Conservation (phyloP, 2,113 vertebrate genomes). For the Ptychochromis oligacanthus region DNA sequence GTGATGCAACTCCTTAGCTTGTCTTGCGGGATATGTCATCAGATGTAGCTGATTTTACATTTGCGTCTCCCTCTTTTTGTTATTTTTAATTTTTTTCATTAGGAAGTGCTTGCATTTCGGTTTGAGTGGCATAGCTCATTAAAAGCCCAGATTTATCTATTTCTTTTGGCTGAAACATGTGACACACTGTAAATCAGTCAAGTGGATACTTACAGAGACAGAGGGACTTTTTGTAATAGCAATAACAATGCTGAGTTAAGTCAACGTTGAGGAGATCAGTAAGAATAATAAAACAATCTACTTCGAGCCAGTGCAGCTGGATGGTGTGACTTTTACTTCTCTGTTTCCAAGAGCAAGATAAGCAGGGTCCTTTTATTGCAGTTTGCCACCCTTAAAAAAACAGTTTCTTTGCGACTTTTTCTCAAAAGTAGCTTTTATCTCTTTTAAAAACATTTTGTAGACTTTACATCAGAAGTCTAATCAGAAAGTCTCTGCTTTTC, state of each 20-base stretch:
- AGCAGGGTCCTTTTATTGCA: constrained; percentile 12
- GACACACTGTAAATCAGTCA: constrained; percentile 33
- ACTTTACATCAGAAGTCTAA: neutral
- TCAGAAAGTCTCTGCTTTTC: neutral
- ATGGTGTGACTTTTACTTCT: constrained; percentile 1
- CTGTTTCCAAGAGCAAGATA: constrained; percentile 16
- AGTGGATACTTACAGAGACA: constrained; percentile 19
- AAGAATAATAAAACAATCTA: constrained; percentile 21
- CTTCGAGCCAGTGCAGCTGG: neutral
- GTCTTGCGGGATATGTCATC: constrained; percentile 52
- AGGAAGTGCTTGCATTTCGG: neutral
- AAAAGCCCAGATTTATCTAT: constrained; percentile 18
- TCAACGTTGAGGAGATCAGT: neutral
- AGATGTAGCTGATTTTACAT: constrained; percentile 19
- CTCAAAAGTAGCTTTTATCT: neutral
- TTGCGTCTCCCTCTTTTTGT: neutral
- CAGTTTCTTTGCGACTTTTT: neutral
- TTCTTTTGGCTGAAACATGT: constrained; percentile 41
- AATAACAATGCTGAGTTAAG: neutral
- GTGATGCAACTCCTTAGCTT: constrained; percentile 61
- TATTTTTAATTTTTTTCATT: constrained; percentile 21
- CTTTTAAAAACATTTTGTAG: neutral
- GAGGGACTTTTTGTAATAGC: neutral
- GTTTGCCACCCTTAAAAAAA: neutral
- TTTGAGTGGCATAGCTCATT: constrained; percentile 41